Base-by-base conservation (phyloP, 2,888 invertebrate species). In the Drosophila incognita region DNA sequence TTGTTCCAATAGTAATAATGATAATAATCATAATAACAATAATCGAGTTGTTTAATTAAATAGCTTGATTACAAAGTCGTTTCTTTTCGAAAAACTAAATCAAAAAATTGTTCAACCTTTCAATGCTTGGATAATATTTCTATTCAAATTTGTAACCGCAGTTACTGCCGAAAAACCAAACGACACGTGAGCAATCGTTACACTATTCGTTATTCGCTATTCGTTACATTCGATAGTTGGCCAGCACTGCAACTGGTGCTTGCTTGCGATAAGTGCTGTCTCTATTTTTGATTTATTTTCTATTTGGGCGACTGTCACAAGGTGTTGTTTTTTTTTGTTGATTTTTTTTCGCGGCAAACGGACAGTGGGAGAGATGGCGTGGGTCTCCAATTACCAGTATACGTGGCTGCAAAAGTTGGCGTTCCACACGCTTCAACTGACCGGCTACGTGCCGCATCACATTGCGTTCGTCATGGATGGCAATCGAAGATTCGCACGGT, bases 401-500 rank as follows among this genome's bases (percentile, higher is more conserved):
- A 95, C 95, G 70, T 97, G 96, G 95, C 94, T 97, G 67, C 97
- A 98, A 94, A 94, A 94, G 60, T 93, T 97, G 60, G 96, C 96
- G 85, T 94, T 96, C 33, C 95, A 95, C 80, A 59, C 87, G 11
- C 94, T 99, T 11, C 93, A 98, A 29, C 96, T 96, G 93, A 95
- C 95, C 42, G 98, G 98, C 4, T 95, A 96, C 36, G 94, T 99
- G 69, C 99, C 99, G 0, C 95, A 95, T 74, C 99, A 99, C 93
- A 94, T 99, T 77, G 99, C 99, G 1, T 96, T 99, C 91, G 99
- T 99, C 74, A 99, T 99, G 99, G 99, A 99, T 94, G 99, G 99
- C 8, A 99, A 99, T 93, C 95, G 99, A 63, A 95, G 99, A 62
- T 99, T 95, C 93, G 99, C 99, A 0, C 95, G 95, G 77, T 97